These are phyloP conservation scores for Poecilia picta DNA, from an alignment of 2,797 vertebrate genomes.

Conservation along the genomic window DNA sequence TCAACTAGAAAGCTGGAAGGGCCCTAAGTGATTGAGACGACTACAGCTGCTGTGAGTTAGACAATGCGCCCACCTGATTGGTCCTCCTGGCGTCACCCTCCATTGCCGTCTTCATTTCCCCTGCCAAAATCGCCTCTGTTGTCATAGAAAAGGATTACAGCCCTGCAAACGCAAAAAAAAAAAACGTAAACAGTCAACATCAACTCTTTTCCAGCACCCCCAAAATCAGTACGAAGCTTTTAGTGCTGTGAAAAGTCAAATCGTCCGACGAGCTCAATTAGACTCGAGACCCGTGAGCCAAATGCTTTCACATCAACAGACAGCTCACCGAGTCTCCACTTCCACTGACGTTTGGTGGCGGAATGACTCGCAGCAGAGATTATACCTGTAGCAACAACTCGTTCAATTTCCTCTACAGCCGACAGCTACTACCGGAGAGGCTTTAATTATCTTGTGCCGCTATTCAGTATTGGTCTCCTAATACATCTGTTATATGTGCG, in stretches of 20 bases:
- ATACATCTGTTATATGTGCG: slow-evolving; percentile 30
- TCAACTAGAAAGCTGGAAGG: slow-evolving; percentile 62
- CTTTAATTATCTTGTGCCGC: slow-evolving; percentile 28
- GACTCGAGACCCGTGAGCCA: slow-evolving; percentile 20
- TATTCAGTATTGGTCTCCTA: slow-evolving; percentile 26
- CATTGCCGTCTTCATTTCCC: slow-evolving; percentile 88
- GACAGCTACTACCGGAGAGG: slow-evolving; percentile 14
- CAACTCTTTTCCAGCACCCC: slow-evolving; percentile 36
- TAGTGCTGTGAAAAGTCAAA: slow-evolving; percentile 30
- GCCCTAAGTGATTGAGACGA: slow-evolving; percentile 57
- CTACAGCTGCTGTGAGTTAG: slow-evolving; percentile 59
- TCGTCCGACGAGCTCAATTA: slow-evolving; percentile 19
- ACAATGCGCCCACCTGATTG: slow-evolving; percentile 84
- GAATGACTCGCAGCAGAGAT: slow-evolving; percentile 11
- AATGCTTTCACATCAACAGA: slow-evolving; percentile 16
- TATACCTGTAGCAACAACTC: slow-evolving; percentile 16
- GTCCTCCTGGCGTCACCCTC: slow-evolving; percentile 85
- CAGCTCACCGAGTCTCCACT: slow-evolving; percentile 15
- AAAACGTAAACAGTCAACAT: slow-evolving; percentile 50
- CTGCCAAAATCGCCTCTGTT: slow-evolving; percentile 86
- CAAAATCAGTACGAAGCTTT: slow-evolving; percentile 28
- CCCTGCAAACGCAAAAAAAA: slow-evolving; percentile 69
- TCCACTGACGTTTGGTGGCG: slow-evolving; percentile 12
- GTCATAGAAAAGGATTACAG: slow-evolving; percentile 87
- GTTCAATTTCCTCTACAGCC: slow-evolving; percentile 30